These are phyloP conservation scores for Cantharis rufa DNA, from an alignment of 2,888 invertebrate species.

Conservation along the genomic window DNA sequence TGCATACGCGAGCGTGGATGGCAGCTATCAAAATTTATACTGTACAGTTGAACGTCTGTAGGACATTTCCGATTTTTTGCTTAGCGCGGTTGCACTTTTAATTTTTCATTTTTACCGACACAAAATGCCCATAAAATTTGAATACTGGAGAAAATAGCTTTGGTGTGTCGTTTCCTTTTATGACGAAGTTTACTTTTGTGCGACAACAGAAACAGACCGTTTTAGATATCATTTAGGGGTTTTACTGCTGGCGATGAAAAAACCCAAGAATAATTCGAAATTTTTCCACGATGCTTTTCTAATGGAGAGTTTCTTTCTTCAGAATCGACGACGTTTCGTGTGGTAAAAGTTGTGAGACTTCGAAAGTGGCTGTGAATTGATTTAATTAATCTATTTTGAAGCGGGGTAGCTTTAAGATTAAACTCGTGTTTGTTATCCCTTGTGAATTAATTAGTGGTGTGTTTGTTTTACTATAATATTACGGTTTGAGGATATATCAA, in stretches of 20 bases:
- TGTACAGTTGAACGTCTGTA: slow-evolving; percentile 10
- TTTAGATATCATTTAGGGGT: background rate
- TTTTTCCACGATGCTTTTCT: background rate
- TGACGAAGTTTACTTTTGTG: background rate
- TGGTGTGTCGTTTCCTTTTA: background rate
- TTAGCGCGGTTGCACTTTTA: background rate
- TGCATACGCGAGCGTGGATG: slow-evolving; percentile 1
- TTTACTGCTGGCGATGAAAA: background rate
- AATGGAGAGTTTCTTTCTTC: background rate
- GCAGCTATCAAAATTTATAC: slow-evolving; percentile 18
- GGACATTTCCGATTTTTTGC: background rate
- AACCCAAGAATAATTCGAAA: background rate
- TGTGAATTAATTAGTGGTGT: background rate
- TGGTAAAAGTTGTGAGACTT: background rate
- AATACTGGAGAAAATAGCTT: background rate
- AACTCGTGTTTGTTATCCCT: slow-evolving; percentile 1
- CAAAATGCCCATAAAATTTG: background rate
- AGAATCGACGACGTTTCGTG: background rate
- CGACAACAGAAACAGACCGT: background rate
- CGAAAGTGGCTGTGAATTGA: background rate
- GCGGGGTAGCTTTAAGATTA: background rate
- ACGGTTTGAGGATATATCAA: background rate
- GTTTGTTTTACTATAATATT: background rate
- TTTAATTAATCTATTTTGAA: background rate
- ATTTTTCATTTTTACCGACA: background rate